These are phyloP conservation scores for Cottus gobio DNA, from an alignment of 2,113 vertebrate genomes.

Conservation along the genomic window DNA sequence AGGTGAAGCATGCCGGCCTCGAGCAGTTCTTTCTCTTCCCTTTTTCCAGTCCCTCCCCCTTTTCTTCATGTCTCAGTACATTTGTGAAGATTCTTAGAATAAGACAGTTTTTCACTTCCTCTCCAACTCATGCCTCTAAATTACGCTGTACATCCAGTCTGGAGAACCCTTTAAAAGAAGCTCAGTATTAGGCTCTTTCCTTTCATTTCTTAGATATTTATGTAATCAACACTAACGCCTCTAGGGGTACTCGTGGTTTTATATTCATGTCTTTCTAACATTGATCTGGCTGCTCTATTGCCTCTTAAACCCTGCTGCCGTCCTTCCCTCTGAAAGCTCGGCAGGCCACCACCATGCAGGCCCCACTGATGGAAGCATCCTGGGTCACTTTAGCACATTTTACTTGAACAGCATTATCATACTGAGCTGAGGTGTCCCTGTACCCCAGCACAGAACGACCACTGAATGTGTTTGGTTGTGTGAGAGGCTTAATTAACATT, in stretches of 20 bases:
- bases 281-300: background rate
- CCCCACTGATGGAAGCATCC: too few species aligned
- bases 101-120: background rate
- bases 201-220: too few species aligned
- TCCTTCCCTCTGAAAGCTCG: background rate
- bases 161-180: too few species aligned
- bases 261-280: background rate
- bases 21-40: background rate
- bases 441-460: conserved; percentile 57
- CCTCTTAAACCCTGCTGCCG: background rate
- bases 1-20: background rate
- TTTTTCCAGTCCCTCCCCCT: background rate
- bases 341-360: background rate
- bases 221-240: background rate
- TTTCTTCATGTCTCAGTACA: background rate
- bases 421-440: conserved; percentile 65
- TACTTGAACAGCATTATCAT: too few species aligned
- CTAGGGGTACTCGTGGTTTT: background rate
- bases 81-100: background rate
- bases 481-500: conserved; percentile 83
- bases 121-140: background rate
- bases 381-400: too few species aligned
- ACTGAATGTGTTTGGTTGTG: conserved; percentile 71
- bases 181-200: too few species aligned
- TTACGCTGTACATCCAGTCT: background rate